These are phyloP conservation scores for Heteromormyrus szaboi DNA, from an alignment of 2,797 vertebrate genomes.

Conservation along the genomic window DNA sequence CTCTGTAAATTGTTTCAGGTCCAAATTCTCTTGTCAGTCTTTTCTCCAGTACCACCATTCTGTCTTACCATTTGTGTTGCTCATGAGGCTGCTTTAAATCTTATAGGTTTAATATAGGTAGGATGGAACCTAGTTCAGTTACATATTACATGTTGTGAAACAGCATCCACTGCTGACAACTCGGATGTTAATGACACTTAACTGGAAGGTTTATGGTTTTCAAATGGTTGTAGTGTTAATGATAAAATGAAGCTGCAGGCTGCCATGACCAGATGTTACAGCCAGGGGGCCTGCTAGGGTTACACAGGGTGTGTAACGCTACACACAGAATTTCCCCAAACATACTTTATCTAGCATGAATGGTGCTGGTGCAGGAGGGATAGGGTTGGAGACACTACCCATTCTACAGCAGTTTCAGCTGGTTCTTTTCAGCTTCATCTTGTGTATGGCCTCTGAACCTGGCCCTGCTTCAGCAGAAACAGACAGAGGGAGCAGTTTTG, in stretches of 20 bases:
- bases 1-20: not conserved
- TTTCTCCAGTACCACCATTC: not conserved
- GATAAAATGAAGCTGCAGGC: not conserved
- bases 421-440: not conserved
- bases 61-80: not conserved
- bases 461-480: not conserved
- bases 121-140: not conserved
- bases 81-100: not conserved
- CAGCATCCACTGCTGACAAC: not conserved
- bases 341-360: not conserved
- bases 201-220: not conserved
- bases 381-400: not conserved
- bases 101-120: not conserved
- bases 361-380: not conserved
- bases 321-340: not conserved
- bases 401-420: not conserved
- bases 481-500: not conserved
- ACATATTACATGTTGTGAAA: not conserved
- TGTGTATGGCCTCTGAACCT: slow-evolving; percentile 23
- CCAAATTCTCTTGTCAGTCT: not conserved
- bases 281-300: not conserved
- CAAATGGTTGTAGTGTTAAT: not conserved
- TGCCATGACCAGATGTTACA: not conserved
- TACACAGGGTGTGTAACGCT: not conserved
- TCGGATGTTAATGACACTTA: not conserved